phyloP scores from a whole-genome alignment of 2,888 invertebrate genomes.

The Slavum lentiscoides region DNA sequence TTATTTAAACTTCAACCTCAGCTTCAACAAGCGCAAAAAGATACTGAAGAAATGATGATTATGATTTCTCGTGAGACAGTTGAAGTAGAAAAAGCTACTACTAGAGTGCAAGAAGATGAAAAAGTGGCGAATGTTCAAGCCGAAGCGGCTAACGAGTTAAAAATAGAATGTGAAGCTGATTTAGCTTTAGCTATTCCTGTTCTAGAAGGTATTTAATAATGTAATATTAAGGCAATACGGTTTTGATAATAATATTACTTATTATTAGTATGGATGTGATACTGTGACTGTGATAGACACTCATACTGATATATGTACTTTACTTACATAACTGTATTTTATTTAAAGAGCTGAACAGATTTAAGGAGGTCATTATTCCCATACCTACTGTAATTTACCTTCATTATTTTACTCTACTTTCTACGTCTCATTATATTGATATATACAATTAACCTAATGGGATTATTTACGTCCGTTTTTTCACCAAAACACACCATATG shows the following conservation, averaged over 20 bases:
- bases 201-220: conserved; percentile 63
- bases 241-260: background rate
- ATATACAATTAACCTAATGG: no score
- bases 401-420: no score
- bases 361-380: no score
- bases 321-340: no score
- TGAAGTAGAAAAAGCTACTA: conserved; percentile 77
- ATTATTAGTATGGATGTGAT: no score
- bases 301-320: no score
- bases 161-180: conserved; percentile 90
- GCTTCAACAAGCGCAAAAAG: conserved; percentile 72
- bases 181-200: conserved; percentile 85
- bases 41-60: conserved; percentile 75
- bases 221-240: background rate
- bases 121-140: conserved; percentile 86
- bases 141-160: conserved; percentile 78
- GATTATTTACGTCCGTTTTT: no score
- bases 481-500: no score
- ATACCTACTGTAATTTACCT: no score
- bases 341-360: no score
- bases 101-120: conserved; percentile 82
- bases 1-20: conserved; percentile 75
- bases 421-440: no score
- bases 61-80: conserved; percentile 70
- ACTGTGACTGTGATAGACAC: no score